Base-by-base conservation (phyloP, 2,113 vertebrate species). In the Antidorcas marsupialis region DNA sequence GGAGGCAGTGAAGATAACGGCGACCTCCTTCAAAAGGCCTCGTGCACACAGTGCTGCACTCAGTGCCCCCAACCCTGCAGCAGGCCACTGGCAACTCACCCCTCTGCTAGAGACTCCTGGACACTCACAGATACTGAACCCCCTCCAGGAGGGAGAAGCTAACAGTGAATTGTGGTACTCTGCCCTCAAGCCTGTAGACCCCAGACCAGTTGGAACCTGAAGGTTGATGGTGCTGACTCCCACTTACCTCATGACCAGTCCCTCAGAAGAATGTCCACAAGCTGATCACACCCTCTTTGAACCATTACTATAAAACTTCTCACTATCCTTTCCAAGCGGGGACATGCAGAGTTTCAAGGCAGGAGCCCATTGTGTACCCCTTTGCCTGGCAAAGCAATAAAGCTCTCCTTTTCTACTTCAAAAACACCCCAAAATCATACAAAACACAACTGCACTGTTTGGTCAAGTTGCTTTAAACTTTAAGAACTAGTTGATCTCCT, bases 361-460 rank as follows among this genome's bases (percentile, higher is more conserved):
- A 39, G 67, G 36, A 39, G 36, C 5, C 21, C 21, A 74, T 2
- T 74, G 36, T 25, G 67, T 39, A 10, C 67, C 33, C 67, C 19
- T 74, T 74, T 39, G 67, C 21, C 67, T 39, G 67, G 36, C n/a
- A 23, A 39, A 71, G n/a, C 36, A 71, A 71, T 39, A 71, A 71
- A 23, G 67, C n/a, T 71, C n/a, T 71, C 5, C 9, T 23, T 74
- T 25, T 74, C 67, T 74, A 6, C 67, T 39, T 71, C 67, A 39
- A 71, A 74, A 71, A 67, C 21, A 2, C 1, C 14, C 30, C 33
- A 25, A 91, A 71, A 74, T 59, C 33, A 27, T 74, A 79, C 15
- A 85, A 78, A 96, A 89, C n/a, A 6, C 47, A 97, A 50, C 47
- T 76, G 30, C 2, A 83, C 25, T 33, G 30, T 91, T 97, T 89